Evolutionary conservation across 1,140 invertebrate species (phyloP).

Genomic region (Calephelis nemesis): DNA sequence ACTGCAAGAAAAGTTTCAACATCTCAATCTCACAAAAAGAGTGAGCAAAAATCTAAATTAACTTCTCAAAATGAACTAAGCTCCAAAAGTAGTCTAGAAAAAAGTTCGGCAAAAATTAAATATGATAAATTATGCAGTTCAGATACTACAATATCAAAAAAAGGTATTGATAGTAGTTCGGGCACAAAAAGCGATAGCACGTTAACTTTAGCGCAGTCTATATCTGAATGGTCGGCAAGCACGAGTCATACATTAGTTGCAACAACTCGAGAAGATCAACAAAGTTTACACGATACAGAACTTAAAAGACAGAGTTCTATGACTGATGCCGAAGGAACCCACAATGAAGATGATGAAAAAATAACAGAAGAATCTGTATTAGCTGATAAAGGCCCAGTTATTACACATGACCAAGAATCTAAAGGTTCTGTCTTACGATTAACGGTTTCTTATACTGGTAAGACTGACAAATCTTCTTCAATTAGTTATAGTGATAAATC

Average conservation of each 20-base stretch:
- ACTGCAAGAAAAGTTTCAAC: slow-evolving; percentile 65
- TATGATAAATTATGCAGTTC: slow-evolving; percentile 82
- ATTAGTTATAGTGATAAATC: slow-evolving; percentile 77
- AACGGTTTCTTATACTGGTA: slow-evolving; percentile 51
- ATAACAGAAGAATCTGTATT: slow-evolving; percentile 22
- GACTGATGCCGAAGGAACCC: slow-evolving; percentile 43
- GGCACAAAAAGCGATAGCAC: slow-evolving; percentile 82
- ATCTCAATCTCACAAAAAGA: slow-evolving; percentile 68
- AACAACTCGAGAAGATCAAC: slow-evolving; percentile 72
- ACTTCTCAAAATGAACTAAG: slow-evolving; percentile 64
- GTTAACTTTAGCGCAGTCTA: slow-evolving; percentile 80
- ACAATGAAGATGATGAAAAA: slow-evolving; percentile 32
- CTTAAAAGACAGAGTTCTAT: slow-evolving; percentile 53
- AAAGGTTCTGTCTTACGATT: slow-evolving; percentile 61
- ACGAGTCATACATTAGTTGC: slow-evolving; percentile 80
- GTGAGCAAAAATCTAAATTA: slow-evolving; percentile 62
- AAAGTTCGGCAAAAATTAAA: slow-evolving; percentile 73
- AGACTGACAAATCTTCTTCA: slow-evolving; percentile 68
- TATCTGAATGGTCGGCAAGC: slow-evolving; percentile 82
- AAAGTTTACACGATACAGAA: slow-evolving; percentile 41
- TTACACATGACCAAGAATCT: slow-evolving; percentile 38
- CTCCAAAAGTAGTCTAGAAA: slow-evolving; percentile 76
- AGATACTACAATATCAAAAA: slow-evolving; percentile 77
- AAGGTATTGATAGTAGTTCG: slow-evolving; percentile 76
- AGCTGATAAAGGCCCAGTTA: slow-evolving; percentile 26